A percentile compares a stretch with the other conserved stretches of the same genome.
phyloP scores from a whole-genome alignment of 1,140 invertebrate species.

The Halesus radiatus region DNA sequence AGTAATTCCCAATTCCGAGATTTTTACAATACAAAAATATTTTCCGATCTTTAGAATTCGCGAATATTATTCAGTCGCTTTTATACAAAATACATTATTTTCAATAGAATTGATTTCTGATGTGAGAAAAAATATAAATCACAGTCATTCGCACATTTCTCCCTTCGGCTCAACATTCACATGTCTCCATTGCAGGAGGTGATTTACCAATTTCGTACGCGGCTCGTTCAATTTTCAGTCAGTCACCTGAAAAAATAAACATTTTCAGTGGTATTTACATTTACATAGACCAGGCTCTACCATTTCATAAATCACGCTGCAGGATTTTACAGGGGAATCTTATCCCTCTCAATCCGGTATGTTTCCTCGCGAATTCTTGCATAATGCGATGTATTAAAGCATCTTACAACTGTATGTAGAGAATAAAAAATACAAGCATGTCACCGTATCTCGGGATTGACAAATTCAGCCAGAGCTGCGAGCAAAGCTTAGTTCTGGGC shows the following conservation, averaged over 20 bases:
- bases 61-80: background rate
- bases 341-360: background rate
- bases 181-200: constrained; percentile 18
- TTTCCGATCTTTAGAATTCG: constrained; percentile 21
- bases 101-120: constrained; percentile 34
- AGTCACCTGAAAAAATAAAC: constrained; percentile 14
- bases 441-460: too few relatives aligned
- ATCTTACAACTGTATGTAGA: too few relatives aligned
- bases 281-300: background rate
- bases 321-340: constrained; percentile 1
- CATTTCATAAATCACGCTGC: constrained; percentile 4
- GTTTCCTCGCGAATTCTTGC: too few relatives aligned
- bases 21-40: constrained; percentile 3
- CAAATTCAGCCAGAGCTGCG: too few relatives aligned
- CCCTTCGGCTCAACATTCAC: background rate
- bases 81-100: constrained; percentile 24
- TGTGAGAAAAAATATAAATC: constrained; percentile 33
- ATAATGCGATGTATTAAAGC: too few relatives aligned
- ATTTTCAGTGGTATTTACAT: background rate
- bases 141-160: constrained; percentile 29
- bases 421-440: too few relatives aligned
- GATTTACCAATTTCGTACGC: constrained; percentile 23
- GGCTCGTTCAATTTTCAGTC: constrained; percentile 26
- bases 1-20: too few relatives aligned
- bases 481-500: too few relatives aligned